Conservation (phyloP, 2,113 vertebrate species). For the Tragelaphus strepsiceros region DNA sequence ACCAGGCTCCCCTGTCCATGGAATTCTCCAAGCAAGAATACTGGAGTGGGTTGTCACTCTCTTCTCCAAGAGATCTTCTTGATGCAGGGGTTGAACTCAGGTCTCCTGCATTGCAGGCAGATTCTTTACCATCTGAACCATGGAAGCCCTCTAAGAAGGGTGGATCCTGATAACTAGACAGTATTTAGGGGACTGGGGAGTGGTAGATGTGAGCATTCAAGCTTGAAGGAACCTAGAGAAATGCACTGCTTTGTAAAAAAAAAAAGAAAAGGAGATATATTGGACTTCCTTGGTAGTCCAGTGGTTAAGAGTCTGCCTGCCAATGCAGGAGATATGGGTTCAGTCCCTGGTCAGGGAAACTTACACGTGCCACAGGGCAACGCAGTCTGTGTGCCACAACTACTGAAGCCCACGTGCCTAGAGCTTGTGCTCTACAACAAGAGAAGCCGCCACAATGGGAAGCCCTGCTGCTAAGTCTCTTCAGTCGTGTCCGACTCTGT, state of each 20-base stretch:
- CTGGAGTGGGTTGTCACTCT: neutral
- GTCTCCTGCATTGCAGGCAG: neutral
- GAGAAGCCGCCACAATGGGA: neutral
- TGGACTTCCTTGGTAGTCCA: neutral
- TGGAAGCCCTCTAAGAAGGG: neutral
- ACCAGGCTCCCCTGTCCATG: neutral
- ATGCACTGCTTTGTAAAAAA: neutral
- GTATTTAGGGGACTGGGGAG: neutral
- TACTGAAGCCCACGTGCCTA: neutral
- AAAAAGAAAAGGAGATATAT: neutral
- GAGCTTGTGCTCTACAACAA: neutral
- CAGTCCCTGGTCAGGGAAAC: neutral
- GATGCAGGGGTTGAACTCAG: neutral
- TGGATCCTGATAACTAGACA: neutral
- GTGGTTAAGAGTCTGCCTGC: neutral
- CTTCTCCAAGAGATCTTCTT: neutral
- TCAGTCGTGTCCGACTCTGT: too few relatives aligned
- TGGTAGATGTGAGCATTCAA: neutral
- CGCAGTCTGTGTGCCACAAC: accelerated
- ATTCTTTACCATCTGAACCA: neutral
- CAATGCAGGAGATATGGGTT: neutral
- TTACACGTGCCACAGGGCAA: neutral
- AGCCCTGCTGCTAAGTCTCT: neutral
- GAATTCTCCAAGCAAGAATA: neutral
- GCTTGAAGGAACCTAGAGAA: neutral